A percentile compares a stretch with the other conserved stretches of the same genome.
Evolutionary conservation across 2,797 vertebrate genomes (phyloP).

Genomic region (Parambassis ranga): DNA sequence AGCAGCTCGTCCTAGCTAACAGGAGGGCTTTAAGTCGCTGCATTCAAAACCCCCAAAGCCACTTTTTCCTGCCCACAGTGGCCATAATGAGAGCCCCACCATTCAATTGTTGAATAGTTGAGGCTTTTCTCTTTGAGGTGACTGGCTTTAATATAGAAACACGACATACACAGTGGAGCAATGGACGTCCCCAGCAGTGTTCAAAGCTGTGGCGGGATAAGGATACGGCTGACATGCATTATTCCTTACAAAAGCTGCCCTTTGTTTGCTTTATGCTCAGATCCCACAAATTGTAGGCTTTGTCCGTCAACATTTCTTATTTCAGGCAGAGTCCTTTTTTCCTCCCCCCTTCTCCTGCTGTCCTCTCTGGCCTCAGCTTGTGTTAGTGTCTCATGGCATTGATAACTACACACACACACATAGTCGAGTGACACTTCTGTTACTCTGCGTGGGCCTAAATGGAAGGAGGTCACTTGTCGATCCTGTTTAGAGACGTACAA

Average conservation of each 20-base stretch:
- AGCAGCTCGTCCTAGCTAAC: conserved; percentile 75
- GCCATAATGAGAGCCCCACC: conserved; percentile 82
- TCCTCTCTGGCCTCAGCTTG: conserved; percentile 34
- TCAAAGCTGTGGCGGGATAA: conserved; percentile 74
- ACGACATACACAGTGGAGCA: conserved; percentile 64
- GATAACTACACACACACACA: conserved; percentile 42
- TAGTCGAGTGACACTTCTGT: not conserved
- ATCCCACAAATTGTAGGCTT: conserved; percentile 81
- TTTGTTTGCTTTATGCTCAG: conserved; percentile 80
- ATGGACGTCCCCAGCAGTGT: conserved; percentile 70
- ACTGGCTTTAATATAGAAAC: conserved; percentile 82
- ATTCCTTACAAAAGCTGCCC: conserved; percentile 78
- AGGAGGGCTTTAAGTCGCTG: conserved; percentile 72
- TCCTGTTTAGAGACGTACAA: too few relatives aligned
- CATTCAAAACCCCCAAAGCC: conserved; percentile 77
- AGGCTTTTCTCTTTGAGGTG: conserved; percentile 81
- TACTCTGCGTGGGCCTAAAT: not conserved
- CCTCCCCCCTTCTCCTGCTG: conserved; percentile 1
- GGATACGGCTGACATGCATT: conserved; percentile 80
- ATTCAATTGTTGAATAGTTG: conserved; percentile 83
- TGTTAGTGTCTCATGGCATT: conserved; percentile 30
- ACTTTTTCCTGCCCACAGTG: conserved; percentile 76
- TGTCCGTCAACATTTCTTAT: conserved; percentile 76
- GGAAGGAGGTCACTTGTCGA: not conserved
- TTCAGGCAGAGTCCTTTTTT: conserved; percentile 40